Conservation (phyloP, 2,113 vertebrate genomes). For the Gnathonemus echidnorhynchus region DNA sequence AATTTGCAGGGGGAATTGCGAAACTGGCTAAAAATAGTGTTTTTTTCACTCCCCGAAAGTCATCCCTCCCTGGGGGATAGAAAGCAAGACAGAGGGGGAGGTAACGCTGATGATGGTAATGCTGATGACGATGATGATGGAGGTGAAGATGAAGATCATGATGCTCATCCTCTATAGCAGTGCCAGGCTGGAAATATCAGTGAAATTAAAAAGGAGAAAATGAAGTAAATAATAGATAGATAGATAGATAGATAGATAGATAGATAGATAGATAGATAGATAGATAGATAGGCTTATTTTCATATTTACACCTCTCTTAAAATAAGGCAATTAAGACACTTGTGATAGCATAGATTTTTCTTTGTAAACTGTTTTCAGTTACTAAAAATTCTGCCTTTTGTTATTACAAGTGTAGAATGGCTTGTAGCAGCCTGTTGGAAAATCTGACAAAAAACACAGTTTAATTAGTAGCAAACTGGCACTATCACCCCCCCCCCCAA, state of each 20-base stretch:
- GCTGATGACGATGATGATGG: not conserved
- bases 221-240: not conserved
- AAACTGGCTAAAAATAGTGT: constrained; percentile 49
- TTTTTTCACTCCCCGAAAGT: constrained; percentile 29
- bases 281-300: no score
- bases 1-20: constrained; percentile 51
- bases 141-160: not conserved
- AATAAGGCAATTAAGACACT: not conserved
- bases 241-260: not conserved
- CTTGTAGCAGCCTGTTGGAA: not conserved
- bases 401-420: not conserved
- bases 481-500: not conserved
- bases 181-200: not conserved
- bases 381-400: not conserved
- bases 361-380: not conserved
- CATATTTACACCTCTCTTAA: no score
- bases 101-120: not conserved
- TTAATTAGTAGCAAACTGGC: not conserved
- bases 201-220: not conserved
- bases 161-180: not conserved
- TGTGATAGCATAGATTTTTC: not conserved
- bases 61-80: constrained; percentile 32
- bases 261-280: not conserved
- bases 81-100: constrained; percentile 20
- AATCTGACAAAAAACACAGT: not conserved